phyloP scores from a whole-genome alignment of 2,797 vertebrate species.

The Apogon talboti region DNA sequence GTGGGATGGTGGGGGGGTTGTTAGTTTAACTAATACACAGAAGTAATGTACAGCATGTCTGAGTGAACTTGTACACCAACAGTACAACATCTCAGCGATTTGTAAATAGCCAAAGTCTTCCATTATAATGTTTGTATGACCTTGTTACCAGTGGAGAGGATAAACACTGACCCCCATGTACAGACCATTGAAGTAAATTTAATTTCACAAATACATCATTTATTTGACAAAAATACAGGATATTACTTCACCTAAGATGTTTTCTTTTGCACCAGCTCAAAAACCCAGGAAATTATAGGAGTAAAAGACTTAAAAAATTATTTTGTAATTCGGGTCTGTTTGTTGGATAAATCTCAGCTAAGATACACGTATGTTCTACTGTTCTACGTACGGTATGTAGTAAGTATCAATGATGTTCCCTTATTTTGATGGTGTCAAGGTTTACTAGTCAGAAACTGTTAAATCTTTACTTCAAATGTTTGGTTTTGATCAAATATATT shows the following conservation, averaged over 20 bases:
- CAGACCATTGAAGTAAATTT: constrained; percentile 85
- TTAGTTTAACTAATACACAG: constrained; percentile 44
- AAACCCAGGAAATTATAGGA: constrained; percentile 87
- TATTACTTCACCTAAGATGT: constrained; percentile 87
- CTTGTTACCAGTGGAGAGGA: constrained; percentile 71
- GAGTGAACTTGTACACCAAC: constrained; percentile 55
- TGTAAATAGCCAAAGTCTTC: constrained; percentile 87
- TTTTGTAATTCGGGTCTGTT: constrained; percentile 96
- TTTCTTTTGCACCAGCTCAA: constrained; percentile 89
- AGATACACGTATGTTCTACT: constrained; percentile 87
- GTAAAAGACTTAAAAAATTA: constrained; percentile 92
- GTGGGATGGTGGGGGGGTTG: constrained; percentile 27
- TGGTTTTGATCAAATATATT: constrained; percentile 80
- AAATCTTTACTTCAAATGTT: constrained; percentile 89
- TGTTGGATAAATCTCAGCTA: constrained; percentile 94
- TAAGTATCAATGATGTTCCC: constrained; percentile 93
- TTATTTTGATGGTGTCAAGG: constrained; percentile 98
- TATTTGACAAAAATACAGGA: constrained; percentile 63
- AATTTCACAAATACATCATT: constrained; percentile 80
- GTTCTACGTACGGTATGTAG: constrained; percentile 87
- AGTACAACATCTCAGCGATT: constrained; percentile 62
- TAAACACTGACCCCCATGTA: constrained; percentile 61
- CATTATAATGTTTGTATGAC: constrained; percentile 85
- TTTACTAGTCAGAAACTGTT: constrained; percentile 98
- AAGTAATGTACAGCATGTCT: constrained; percentile 70